These are phyloP conservation scores for Catocala nupta DNA, from an alignment of 2,888 invertebrate genomes.

Conservation along the genomic window DNA sequence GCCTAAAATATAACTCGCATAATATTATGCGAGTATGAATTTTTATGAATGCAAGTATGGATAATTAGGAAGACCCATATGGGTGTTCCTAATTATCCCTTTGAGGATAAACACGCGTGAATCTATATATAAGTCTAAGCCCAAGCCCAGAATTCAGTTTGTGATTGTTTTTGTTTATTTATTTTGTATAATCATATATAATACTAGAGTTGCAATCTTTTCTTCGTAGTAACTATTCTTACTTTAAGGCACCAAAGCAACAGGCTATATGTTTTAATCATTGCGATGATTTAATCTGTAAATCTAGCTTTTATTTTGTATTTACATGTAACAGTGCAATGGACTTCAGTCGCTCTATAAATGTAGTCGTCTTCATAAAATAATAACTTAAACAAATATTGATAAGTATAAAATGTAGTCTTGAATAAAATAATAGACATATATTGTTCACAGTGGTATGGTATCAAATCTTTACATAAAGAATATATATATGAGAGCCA, in stretches of 20 bases:
- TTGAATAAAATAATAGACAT: conserved; percentile 8
- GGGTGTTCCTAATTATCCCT: too few species aligned
- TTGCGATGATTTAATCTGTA: conserved; percentile 11
- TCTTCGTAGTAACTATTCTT: conserved; percentile 25
- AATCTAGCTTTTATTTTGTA: conserved; percentile 4
- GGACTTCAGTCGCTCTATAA: conserved; percentile 24
- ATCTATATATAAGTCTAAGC: too few species aligned
- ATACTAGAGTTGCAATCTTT: conserved; percentile 1
- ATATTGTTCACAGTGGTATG: neutral
- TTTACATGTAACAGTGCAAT: conserved; percentile 31
- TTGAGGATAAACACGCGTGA: too few species aligned
- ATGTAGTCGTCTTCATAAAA: conserved; percentile 17
- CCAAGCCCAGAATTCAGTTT: neutral
- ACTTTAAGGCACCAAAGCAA: conserved; percentile 54
- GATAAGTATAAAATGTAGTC: conserved; percentile 13
- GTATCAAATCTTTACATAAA: neutral
- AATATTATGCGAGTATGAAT: too few species aligned
- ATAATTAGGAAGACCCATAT: too few species aligned
- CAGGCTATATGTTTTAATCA: conserved; percentile 19
- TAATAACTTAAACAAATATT: conserved; percentile 20
- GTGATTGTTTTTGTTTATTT: conserved; percentile 7
- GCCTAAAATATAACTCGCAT: too few species aligned
- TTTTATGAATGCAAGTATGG: too few species aligned
- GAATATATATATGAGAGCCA: neutral
- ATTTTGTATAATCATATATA: neutral